Percentiles rank a stretch among this genome's conserved stretches.
phyloP scores from a whole-genome alignment of 2,888 invertebrate genomes.

The Chromoteleia sp. region DNA sequence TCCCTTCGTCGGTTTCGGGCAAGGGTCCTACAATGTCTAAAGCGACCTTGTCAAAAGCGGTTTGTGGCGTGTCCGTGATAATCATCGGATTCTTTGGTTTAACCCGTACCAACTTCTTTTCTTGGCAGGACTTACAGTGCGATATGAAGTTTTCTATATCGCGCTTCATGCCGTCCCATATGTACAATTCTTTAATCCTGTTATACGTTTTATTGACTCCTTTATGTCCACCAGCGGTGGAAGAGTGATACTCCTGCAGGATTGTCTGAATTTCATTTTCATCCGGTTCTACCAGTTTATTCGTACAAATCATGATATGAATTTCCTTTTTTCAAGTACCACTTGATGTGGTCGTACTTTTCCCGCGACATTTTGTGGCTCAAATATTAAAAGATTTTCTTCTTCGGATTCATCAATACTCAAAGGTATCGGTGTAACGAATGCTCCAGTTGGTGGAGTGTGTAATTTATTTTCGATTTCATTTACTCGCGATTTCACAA shows the following conservation, averaged over 20 bases:
- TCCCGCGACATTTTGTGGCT: too few relatives aligned
- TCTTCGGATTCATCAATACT: too few relatives aligned
- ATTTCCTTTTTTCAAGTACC: too few relatives aligned
- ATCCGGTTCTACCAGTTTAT: too few relatives aligned
- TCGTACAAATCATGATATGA: too few relatives aligned
- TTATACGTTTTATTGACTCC: background rate
- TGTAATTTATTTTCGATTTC: too few relatives aligned
- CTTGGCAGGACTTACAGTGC: background rate
- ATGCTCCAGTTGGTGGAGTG: too few relatives aligned
- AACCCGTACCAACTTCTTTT: background rate
- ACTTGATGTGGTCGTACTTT: too few relatives aligned
- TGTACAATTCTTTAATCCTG: background rate
- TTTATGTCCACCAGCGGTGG: background rate
- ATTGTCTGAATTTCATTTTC: too few relatives aligned
- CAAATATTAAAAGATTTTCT: too few relatives aligned
- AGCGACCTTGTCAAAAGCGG: background rate
- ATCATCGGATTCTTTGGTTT: background rate
- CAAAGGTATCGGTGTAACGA: too few relatives aligned
- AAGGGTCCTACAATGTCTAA: conserved; percentile 1
- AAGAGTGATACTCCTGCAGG: background rate
- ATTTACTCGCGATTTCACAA: too few relatives aligned
- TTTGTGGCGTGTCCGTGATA: background rate
- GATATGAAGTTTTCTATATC: background rate
- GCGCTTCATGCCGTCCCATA: background rate
- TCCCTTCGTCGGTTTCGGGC: background rate